A percentile compares a stretch with the other conserved stretches of the same genome.
Evolutionary conservation across 2,888 invertebrate genomes (phyloP).

Genomic region (Epistrophe grossulariae): DNA sequence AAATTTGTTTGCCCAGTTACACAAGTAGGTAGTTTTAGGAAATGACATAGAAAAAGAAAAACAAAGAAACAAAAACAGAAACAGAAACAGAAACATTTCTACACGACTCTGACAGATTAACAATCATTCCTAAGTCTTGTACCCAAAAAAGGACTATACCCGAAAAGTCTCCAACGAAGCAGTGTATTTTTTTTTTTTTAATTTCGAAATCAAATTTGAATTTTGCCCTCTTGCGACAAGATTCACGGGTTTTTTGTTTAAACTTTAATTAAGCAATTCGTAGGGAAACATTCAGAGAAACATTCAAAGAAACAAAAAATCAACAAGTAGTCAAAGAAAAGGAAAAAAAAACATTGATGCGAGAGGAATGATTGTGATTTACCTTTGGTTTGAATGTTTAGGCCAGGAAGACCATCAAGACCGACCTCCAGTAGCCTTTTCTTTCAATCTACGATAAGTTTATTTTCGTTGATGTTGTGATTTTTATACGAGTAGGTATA

Average conservation of each 20-base stretch:
- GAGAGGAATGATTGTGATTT: slow-evolving; percentile 63
- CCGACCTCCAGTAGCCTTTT: slow-evolving; percentile 64
- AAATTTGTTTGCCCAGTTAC: slow-evolving; percentile 61
- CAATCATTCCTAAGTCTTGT: slow-evolving; percentile 48
- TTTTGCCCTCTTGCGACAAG: slow-evolving; percentile 52
- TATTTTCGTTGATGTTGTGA: slow-evolving; percentile 18
- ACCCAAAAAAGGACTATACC: slow-evolving; percentile 48
- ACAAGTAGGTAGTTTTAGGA: slow-evolving; percentile 30
- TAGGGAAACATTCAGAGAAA: slow-evolving; percentile 54
- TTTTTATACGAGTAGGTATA: slow-evolving; percentile 15
- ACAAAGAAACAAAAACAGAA: no score
- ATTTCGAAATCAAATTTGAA: slow-evolving; percentile 65
- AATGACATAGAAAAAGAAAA: slow-evolving; percentile 20
- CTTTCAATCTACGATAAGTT: slow-evolving; percentile 56
- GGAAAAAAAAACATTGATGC: slow-evolving; percentile 4
- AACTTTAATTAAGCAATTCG: slow-evolving; percentile 73
- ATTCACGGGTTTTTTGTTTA: slow-evolving; percentile 24
- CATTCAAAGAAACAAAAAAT: slow-evolving; percentile 26
- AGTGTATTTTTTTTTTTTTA: background rate
- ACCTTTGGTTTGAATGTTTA: slow-evolving; percentile 55
- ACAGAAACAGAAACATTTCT: slow-evolving; percentile 27
- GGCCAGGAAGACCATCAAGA: background rate
- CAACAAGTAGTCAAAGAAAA: background rate
- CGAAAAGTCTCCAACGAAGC: background rate
- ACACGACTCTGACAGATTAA: slow-evolving; percentile 74